Evolutionary conservation across 1,140 invertebrate species (phyloP), one percentile per base, ranked within the genome.

Genomic region (Scaptomyza montana): DNA sequence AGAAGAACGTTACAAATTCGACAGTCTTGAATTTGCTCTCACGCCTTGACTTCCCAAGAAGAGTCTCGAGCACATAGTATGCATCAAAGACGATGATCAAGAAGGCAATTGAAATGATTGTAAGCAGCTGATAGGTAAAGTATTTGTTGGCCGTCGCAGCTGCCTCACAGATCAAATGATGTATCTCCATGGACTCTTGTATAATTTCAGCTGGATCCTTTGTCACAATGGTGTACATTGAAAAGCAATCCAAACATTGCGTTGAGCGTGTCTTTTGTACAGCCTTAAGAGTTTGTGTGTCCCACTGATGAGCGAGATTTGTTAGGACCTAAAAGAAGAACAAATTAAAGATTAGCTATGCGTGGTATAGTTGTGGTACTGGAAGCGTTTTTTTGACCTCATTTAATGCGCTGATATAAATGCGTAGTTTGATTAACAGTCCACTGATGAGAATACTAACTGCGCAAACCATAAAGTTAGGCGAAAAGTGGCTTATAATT

Each of bases 151-250:
- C 90, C 36, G 90, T 91, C 6, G 87, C 84, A 2, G 91, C 91
- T 43, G 91, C 90, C 50, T 92, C 91, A 49, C 91, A 92, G 8
- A 92, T 90, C 41, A 92, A 12, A n/a, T 90, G 80, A 76, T 92
- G 91, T 55, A 92, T 92, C 61, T 91, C 90, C 90, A 91, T 91
- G n/a, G 90, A 91, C 47, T 91, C 90, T n/a, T 91, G 90, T n/a
- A 91, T 91, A 2, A 91, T 91, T 25, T 91, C 90, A 8, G 77
- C 73, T 0, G 90, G 90, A 72, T 91, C 77, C 41, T 91, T 91
- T 13, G 87, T 90, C 0, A 91, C 90, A 16, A 91, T 90, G 1
- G 90, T 91, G 68, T 91, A 91, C 90, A 91, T 91, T 5, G 90
- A 91, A 13, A 91, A 91, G 0, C 87, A 91, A 51, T 91, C 85